These are phyloP conservation scores for Pristionchus exspectatus DNA, from an alignment of 2,888 invertebrate species.

Conservation along the genomic window DNA sequence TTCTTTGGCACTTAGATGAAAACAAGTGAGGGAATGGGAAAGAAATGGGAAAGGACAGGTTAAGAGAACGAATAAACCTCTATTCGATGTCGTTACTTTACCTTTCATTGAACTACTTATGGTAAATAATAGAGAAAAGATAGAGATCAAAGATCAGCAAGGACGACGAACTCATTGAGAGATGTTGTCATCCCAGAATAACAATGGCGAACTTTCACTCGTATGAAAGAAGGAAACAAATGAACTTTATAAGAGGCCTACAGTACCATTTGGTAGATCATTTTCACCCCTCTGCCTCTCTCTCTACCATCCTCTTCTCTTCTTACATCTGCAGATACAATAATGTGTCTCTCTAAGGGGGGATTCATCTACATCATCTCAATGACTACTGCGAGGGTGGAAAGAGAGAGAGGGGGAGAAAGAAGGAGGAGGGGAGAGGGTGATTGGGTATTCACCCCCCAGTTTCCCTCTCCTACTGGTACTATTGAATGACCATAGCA, in stretches of 20 bases:
- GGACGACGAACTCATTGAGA: too few relatives aligned
- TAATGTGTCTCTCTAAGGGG: neutral
- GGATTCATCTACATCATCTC: neutral
- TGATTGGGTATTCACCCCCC: neutral
- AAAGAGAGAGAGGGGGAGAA: neutral
- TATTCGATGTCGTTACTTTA: too few relatives aligned
- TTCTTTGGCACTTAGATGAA: neutral
- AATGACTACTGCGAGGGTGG: neutral
- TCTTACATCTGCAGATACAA: neutral
- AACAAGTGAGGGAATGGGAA: neutral
- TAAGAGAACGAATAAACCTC: neutral
- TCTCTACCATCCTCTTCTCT: neutral
- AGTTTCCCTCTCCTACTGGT: neutral
- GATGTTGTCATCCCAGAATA: too few relatives aligned
- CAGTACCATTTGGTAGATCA: neutral
- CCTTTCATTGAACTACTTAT: too few relatives aligned
- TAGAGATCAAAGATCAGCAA: too few relatives aligned
- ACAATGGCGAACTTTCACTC: too few relatives aligned
- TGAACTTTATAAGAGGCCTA: neutral
- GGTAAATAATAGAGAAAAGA: too few relatives aligned
- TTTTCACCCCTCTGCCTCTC: neutral
- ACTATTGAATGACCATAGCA: neutral
- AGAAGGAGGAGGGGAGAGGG: neutral
- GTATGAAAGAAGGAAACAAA: neutral
- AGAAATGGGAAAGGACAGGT: neutral